These are phyloP conservation scores for Gymnodraco acuticeps DNA, from an alignment of 2,797 vertebrate species.

Conservation along the genomic window DNA sequence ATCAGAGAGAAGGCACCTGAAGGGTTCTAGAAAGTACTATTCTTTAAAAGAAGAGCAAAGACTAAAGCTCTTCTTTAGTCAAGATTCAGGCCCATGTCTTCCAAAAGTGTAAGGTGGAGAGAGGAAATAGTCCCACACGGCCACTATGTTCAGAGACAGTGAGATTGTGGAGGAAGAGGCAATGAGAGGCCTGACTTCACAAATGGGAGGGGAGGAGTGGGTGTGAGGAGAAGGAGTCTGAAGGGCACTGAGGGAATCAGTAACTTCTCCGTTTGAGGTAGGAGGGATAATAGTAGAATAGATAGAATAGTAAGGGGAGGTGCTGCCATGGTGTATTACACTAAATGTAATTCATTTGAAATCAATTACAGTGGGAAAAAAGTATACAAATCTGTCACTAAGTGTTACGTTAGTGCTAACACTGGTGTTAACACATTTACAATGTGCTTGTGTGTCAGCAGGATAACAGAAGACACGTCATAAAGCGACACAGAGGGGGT, in stretches of 20 bases:
- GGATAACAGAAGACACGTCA: neutral
- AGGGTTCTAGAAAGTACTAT: neutral
- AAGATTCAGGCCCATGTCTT: neutral
- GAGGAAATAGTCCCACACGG: neutral
- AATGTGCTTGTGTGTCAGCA: too few species aligned
- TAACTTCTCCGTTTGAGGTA: conserved; percentile 46
- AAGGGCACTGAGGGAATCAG: conserved; percentile 45
- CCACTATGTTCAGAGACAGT: conserved; percentile 4
- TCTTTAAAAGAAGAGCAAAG: neutral
- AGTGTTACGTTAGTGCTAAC: too few species aligned
- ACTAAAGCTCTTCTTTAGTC: conserved; percentile 10
- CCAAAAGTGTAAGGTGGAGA: conserved; percentile 5
- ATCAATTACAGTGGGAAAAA: neutral
- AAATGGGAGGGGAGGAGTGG: conserved; percentile 42
- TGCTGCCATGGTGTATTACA: neutral
- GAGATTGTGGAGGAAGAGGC: conserved; percentile 33
- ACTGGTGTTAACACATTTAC: too few species aligned
- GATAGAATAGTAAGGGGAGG: neutral
- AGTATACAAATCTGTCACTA: neutral
- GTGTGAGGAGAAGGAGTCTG: conserved; percentile 43
- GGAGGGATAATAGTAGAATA: conserved; percentile 10
- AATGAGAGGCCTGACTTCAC: conserved; percentile 24
- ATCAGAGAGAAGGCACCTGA: neutral
- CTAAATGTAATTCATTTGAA: neutral
- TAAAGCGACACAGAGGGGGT: conserved; percentile 16